Evolutionary conservation across 2,113 vertebrate species (phyloP), one percentile per base, ranked within the genome.

Genomic region (Corydoras maculifer): DNA sequence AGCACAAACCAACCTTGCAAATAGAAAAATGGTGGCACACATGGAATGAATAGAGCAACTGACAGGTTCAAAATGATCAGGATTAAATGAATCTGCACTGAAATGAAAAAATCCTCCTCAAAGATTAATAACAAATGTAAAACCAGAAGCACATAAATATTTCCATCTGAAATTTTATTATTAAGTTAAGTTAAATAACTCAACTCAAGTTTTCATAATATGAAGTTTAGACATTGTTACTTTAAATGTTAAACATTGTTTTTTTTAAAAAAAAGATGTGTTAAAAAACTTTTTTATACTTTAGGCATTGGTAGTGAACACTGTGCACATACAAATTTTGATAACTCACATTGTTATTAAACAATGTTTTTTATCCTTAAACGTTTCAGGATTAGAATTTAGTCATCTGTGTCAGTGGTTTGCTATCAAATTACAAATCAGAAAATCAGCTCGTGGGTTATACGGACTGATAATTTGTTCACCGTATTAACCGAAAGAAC

Each of bases 401-500:
- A 62, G 68, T 43, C 30, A 18, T 50, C 68, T 31, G 29, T 58
- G 2, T 50, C 35, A 65, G 48, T 3, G 35, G 35, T 43, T 43
- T 43, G 35, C 35, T 43, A 5, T 43, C 35, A 43, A 43, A 43
- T 43, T 8, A 6, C 75, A 60, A 75, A 75, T 68, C 31, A 69
- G 57, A 69, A 54, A 54, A 70, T 75, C 57, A 62, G 59, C 73
- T 50, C 8, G 3, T 29, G 69, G 61, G 50, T 50, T 0, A 25
- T 72, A 48, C 32, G 2, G 29, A 51, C n/a, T 62, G 62, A 64
- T 65, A 65, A 57, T 67, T 60, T 69, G 70, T 78, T 78, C 73
- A 78, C 61, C 69, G 60, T 67, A 48, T 49, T 53, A 61, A 61
- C 65, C 69, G 61, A 74, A 63, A 78, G 59, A 73, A 78, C 71